Evolutionary conservation across 2,797 vertebrate genomes (phyloP), one percentile per base, ranked within the genome.

Genomic region (Liparis tanakae): DNA sequence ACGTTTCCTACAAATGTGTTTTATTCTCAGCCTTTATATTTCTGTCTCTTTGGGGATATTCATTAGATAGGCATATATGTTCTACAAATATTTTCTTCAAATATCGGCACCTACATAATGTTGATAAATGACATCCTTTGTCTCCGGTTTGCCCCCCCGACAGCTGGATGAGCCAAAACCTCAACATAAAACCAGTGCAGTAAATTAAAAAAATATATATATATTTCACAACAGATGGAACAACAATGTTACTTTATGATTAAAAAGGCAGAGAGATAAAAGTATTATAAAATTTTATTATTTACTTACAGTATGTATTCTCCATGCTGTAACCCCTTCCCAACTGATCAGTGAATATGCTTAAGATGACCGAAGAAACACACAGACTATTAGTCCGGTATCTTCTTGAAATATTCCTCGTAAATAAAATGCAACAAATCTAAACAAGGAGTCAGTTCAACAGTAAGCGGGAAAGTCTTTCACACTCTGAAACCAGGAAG

Each of bases 271-370:
- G 56, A 67, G 7, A 58, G 1, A 66, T 75, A 76, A 79, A 85
- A 82, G 67, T 65, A 69, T 89, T 89, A 91, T 84, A 92, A 91
- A 87, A 86, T n/a, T 91, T 90, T 92, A 92, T 92, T 93, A 17
- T 86, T 82, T 69, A 48, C 60, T 80, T 65, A 5, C 46, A 37
- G 59, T 65, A 67, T 75, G 54, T 58, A 76, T 67, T 80, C 55
- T 74, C 12, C 51, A 74, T 84, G 76, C 36, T 65, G 33, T 54
- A 85, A 79, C 78, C 85, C 76, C 50, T 61, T 77, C 70, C 78
- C 68, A 77, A 80, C 70, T 54, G 66, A 85, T 72, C 44, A 76
- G 54, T 53, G 67, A 79, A 69, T 72, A 72, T 37, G 59, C 44
- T 39, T 17, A 71, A 63, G 41, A 67, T 22, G 61, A 80, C n/a